Percentiles rank a stretch among this genome's conserved stretches.
Conservation (phyloP, 2,113 vertebrate genomes). For the Tricholaema leucomelas region DNA sequence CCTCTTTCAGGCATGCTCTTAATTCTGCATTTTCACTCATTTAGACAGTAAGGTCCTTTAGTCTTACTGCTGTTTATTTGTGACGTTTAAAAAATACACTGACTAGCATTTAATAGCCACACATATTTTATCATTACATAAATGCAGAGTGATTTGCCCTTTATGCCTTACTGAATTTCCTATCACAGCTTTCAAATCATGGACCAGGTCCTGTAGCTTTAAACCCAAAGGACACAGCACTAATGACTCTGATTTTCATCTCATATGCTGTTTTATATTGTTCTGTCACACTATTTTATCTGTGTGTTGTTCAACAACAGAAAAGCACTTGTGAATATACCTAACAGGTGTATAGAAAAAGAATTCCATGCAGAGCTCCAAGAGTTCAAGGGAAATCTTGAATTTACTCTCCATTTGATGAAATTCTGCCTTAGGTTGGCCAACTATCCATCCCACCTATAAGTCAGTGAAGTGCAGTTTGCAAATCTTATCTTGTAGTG, state of each 20-base stretch:
- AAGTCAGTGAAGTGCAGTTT: background rate
- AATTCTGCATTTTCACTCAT: background rate
- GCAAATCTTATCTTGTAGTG: background rate
- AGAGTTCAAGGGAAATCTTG: background rate
- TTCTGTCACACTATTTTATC: background rate
- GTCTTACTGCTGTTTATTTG: background rate
- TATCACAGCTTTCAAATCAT: background rate
- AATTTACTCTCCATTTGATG: background rate
- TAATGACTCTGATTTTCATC: background rate
- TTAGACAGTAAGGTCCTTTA: background rate
- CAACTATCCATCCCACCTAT: background rate
- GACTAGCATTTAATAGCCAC: background rate
- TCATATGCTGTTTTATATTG: accelerated
- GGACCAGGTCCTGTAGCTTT: background rate
- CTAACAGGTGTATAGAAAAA: background rate
- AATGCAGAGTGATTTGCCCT: background rate
- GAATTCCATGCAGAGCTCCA: background rate
- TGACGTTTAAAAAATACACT: background rate
- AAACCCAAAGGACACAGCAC: background rate
- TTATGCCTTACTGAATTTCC: background rate
- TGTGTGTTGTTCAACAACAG: background rate
- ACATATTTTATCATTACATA: background rate
- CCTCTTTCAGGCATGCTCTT: background rate
- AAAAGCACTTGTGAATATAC: background rate
- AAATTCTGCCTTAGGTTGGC: background rate